phyloP scores from a whole-genome alignment of 2,888 invertebrate genomes.

The Boloria selene region DNA sequence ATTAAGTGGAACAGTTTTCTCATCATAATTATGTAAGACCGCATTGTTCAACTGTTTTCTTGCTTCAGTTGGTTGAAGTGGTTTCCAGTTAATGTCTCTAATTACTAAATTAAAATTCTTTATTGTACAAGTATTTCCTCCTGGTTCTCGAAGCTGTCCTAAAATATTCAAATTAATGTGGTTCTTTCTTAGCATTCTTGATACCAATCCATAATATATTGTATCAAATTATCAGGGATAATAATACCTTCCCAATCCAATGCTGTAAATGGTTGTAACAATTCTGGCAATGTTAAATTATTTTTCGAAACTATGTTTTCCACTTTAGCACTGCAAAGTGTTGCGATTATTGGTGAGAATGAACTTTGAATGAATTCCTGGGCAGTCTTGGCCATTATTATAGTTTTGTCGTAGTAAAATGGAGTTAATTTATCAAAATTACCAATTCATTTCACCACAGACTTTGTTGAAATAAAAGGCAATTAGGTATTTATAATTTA shows the following conservation, averaged over 20 bases:
- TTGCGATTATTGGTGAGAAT: conserved; percentile 94
- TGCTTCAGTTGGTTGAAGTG: conserved; percentile 91
- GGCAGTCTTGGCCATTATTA: conserved; percentile 74
- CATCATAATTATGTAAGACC: conserved; percentile 83
- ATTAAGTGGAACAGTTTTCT: conserved; percentile 78
- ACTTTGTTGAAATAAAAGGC: not conserved
- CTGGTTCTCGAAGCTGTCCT: conserved; percentile 93
- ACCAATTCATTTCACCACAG: not conserved
- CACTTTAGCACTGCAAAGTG: conserved; percentile 91
- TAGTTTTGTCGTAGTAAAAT: not conserved
- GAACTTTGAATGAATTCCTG: conserved; percentile 94
- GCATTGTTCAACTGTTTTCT: conserved; percentile 93
- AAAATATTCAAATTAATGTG: conserved; percentile 35
- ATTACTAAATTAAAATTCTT: conserved; percentile 90
- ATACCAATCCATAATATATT: too few relatives aligned
- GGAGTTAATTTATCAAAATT: too few relatives aligned
- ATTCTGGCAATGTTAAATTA: conserved; percentile 93
- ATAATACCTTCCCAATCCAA: conserved; percentile 80
- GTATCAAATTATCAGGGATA: too few relatives aligned
- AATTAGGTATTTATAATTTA: not conserved
- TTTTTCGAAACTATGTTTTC: conserved; percentile 94
- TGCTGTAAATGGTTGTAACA: conserved; percentile 94
- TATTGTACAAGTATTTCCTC: conserved; percentile 87
- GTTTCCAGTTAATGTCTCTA: conserved; percentile 90
- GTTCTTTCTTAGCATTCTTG: too few relatives aligned